These are phyloP conservation scores for Rhadina sibilatrix DNA, from an alignment of 2,113 vertebrate species.

Conservation along the genomic window DNA sequence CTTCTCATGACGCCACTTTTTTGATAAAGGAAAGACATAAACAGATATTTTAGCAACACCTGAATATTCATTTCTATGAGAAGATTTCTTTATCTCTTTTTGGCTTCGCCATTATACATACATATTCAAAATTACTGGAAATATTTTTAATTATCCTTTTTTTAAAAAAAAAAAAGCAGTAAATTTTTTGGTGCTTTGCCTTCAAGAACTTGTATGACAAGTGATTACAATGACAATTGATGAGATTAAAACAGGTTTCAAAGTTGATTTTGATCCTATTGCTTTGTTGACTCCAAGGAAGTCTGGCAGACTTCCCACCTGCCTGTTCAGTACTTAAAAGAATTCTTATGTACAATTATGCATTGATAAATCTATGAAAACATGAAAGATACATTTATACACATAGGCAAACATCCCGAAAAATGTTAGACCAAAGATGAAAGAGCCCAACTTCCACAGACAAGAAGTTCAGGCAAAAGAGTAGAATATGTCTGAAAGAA, in stretches of 20 bases:
- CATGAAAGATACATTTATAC: not conserved
- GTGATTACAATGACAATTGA: not conserved
- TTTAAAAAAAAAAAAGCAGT: not conserved
- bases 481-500: not conserved
- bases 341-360: fast-evolving
- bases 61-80: not conserved
- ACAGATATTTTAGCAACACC: not conserved
- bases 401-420: not conserved
- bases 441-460: not conserved
- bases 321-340: not conserved
- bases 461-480: not conserved
- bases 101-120: not conserved
- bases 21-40: not conserved
- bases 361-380: not conserved
- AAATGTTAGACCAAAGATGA: not conserved
- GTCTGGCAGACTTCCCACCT: not conserved
- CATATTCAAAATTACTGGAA: not conserved
- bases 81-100: not conserved
- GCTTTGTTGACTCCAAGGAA: not conserved
- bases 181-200: not conserved
- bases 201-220: not conserved
- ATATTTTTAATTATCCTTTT: not conserved
- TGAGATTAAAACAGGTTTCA: not conserved
- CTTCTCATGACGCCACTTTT: not conserved
- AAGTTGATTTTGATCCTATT: not conserved